Percentiles rank a stretch among this genome's conserved stretches.
Evolutionary conservation across 1,140 invertebrate species (phyloP).

Genomic region (Melanaphis sacchari): DNA sequence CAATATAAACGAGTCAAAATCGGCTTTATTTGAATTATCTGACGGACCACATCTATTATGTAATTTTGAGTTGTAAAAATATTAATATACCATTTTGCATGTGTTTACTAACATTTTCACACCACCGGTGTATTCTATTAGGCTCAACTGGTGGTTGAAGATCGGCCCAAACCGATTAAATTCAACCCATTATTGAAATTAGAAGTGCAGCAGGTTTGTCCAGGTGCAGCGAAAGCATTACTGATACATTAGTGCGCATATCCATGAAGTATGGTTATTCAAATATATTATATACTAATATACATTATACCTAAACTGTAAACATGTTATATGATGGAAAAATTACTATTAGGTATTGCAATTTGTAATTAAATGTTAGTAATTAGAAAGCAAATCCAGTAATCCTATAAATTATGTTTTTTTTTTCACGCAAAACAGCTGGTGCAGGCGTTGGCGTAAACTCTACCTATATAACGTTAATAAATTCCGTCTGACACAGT

Average conservation of each 20-base stretch:
- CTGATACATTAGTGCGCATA: background rate
- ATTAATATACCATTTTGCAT: background rate
- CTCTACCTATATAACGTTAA: background rate
- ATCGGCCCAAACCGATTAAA: background rate
- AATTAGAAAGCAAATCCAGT: slow-evolving; percentile 5
- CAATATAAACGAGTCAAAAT: background rate
- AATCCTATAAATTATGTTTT: background rate
- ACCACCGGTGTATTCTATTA: fast-evolving
- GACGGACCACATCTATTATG: too few relatives aligned
- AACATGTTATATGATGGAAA: background rate
- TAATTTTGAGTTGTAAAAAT: background rate
- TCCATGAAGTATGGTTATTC: background rate
- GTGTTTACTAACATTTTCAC: background rate
- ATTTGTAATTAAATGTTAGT: background rate
- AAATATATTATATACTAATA: background rate
- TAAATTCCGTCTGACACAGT: background rate
- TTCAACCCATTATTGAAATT: background rate
- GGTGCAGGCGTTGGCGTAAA: background rate
- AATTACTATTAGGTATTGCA: background rate
- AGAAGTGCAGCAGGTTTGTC: background rate
- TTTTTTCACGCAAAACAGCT: background rate
- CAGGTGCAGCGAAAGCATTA: background rate
- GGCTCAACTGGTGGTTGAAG: background rate
- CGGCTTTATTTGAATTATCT: background rate
- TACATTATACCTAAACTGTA: background rate